phyloP scores from a whole-genome alignment of 2,888 invertebrate genomes.

The Phortica magna region DNA sequence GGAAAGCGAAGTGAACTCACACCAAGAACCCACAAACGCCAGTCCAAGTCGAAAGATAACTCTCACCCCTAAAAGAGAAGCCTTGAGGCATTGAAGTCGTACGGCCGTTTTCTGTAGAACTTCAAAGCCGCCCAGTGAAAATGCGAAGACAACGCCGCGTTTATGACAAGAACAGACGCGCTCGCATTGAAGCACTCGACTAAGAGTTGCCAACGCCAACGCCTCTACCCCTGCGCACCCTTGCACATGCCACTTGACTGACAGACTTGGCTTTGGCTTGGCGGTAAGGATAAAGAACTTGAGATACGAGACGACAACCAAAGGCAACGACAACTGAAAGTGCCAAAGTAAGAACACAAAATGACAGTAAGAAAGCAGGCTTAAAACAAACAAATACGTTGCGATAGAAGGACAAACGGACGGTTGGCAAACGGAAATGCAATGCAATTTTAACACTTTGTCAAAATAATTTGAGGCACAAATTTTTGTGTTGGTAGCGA shows the following conservation, averaged over 20 bases:
- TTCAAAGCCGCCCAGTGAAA: slow-evolving; percentile 9
- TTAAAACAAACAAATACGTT: neutral
- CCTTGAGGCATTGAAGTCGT: neutral
- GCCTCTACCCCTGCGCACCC: neutral
- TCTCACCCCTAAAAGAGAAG: neutral
- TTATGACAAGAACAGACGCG: slow-evolving; percentile 23
- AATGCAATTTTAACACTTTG: slow-evolving; percentile 33
- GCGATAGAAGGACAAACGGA: neutral
- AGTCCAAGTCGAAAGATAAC: neutral
- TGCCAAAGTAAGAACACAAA: slow-evolving; percentile 4
- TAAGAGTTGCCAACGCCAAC: neutral
- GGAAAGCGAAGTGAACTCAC: neutral
- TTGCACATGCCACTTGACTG: slow-evolving; percentile 23
- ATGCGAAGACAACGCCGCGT: slow-evolving; percentile 5
- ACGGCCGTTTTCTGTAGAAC: neutral
- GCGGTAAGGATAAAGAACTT: slow-evolving; percentile 26
- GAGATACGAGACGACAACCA: too few species aligned
- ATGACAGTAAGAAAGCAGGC: neutral
- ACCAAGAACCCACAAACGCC: neutral
- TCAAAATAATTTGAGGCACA: slow-evolving; percentile 26
- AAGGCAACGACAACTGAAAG: slow-evolving; percentile 16
- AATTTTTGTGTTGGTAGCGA: neutral
- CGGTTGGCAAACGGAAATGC: slow-evolving; percentile 9
- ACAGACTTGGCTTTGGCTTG: neutral
- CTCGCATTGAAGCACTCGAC: slow-evolving; percentile 2